A percentile compares a stretch with the other conserved stretches of the same genome.
These are phyloP conservation scores for Malthinus seriepunctatus DNA, from an alignment of 2,888 invertebrate species.

Conservation along the genomic window DNA sequence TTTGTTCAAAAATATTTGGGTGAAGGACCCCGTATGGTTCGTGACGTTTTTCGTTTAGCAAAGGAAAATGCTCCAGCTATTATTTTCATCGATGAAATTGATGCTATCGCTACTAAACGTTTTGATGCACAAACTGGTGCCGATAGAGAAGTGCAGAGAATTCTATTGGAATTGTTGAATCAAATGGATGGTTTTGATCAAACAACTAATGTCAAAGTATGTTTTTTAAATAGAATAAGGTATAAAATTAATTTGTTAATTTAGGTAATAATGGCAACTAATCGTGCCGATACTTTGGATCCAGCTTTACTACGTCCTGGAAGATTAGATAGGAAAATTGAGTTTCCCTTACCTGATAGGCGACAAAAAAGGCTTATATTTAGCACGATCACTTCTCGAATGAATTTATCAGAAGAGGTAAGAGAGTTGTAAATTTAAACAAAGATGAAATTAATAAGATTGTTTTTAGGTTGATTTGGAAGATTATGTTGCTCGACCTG, in stretches of 20 bases:
- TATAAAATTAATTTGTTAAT: conserved; percentile 26
- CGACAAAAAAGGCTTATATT: conserved; percentile 95
- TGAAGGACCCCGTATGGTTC: conserved; percentile 98
- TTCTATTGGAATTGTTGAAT: conserved; percentile 93
- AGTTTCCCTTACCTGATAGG: conserved; percentile 94
- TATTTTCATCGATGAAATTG: conserved; percentile 99
- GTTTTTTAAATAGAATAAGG: neutral
- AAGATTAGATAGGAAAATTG: conserved; percentile 96
- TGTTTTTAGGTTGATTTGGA: conserved; percentile 82
- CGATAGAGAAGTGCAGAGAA: conserved; percentile 97
- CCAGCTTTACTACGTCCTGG: conserved; percentile 96
- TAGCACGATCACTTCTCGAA: conserved; percentile 94
- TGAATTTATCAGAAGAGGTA: conserved; percentile 95
- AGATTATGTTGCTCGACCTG: conserved; percentile 98
- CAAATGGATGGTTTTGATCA: conserved; percentile 99
- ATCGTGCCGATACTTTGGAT: conserved; percentile 96
- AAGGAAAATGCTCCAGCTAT: conserved; percentile 99
- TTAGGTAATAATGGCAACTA: conserved; percentile 89
- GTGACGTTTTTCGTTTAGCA: conserved; percentile 97
- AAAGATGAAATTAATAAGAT: neutral
- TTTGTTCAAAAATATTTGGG: conserved; percentile 99
- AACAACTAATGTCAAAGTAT: conserved; percentile 98
- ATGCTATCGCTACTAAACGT: conserved; percentile 98
- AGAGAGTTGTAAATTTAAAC: conserved; percentile 3
- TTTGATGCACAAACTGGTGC: conserved; percentile 98